Evolutionary conservation across 2,888 invertebrate genomes (phyloP).

Genomic region (Ommatoiulus sabulosus): DNA sequence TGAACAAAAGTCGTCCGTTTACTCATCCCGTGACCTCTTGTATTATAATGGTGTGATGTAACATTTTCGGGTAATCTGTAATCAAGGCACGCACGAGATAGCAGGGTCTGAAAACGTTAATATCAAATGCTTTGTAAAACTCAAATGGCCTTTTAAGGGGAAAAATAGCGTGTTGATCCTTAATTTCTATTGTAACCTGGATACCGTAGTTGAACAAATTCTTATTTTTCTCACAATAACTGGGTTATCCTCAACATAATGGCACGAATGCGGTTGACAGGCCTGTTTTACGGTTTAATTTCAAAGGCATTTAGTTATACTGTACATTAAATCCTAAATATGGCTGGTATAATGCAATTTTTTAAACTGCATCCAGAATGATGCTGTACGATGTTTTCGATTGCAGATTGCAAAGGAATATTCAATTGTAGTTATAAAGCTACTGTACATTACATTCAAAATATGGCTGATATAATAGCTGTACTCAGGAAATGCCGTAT

Average conservation of each 20-base stretch:
- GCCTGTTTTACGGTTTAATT: constrained; percentile 1
- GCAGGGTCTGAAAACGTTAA: background rate
- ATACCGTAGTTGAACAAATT: background rate
- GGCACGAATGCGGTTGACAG: constrained; percentile 32
- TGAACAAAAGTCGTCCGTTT: background rate
- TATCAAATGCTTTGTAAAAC: background rate
- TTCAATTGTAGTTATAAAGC: too few relatives aligned
- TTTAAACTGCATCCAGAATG: background rate
- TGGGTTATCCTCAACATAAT: background rate
- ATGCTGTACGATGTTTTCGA: background rate
- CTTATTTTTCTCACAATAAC: background rate
- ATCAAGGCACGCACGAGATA: background rate
- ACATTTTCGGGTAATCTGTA: background rate
- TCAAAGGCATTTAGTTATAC: background rate
- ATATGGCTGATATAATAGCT: too few relatives aligned
- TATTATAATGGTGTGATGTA: constrained; percentile 9
- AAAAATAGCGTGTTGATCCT: background rate
- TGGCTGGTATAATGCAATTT: background rate
- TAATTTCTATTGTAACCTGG: background rate
- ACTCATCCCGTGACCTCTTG: constrained; percentile 18
- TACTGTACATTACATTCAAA: too few relatives aligned
- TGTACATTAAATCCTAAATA: background rate
- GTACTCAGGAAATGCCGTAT: too few relatives aligned
- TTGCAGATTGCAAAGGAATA: too few relatives aligned
- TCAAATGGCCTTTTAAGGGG: background rate